Conservation (phyloP, 2,888 invertebrate genomes). For the Horisme vitalbata region DNA sequence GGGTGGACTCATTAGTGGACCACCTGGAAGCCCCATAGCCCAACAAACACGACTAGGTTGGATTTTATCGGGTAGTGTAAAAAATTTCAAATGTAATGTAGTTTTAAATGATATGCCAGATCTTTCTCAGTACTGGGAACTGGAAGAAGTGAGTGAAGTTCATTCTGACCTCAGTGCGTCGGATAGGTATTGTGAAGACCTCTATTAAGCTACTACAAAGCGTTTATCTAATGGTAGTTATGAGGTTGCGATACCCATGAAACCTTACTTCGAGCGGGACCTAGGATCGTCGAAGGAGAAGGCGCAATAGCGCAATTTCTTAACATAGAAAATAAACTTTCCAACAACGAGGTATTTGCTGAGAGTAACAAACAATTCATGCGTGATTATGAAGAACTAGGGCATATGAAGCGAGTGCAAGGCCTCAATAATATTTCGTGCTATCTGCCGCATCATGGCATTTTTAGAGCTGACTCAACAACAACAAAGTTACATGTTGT, state of each 20-base stretch:
- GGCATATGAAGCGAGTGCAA: no score
- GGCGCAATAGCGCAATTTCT: no score
- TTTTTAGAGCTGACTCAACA: not conserved
- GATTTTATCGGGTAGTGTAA: conserved; percentile 26
- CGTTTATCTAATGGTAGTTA: conserved; percentile 24
- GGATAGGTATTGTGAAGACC: conserved; percentile 11
- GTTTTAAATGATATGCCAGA: conserved; percentile 19
- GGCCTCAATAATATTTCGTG: no score
- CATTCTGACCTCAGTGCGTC: not conserved
- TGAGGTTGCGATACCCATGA: conserved; percentile 28
- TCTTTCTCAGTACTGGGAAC: conserved; percentile 19
- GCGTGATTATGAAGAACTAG: no score
- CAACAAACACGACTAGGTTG: conserved; percentile 33
- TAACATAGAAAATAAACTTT: no score
- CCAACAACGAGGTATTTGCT: no score
- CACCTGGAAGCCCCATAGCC: conserved; percentile 14
- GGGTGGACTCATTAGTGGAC: conserved; percentile 23
- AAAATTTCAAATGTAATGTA: conserved; percentile 25
- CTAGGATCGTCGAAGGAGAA: no score
- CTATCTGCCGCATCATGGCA: conserved; percentile 1
- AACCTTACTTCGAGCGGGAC: no score
- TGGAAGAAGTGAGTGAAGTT: conserved; percentile 6
- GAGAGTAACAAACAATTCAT: no score
- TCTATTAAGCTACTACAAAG: conserved; percentile 9
- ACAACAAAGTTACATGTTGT: no score